phyloP scores from a whole-genome alignment of 1,140 invertebrate species.

The Tyrophagus putrescentiae region DNA sequence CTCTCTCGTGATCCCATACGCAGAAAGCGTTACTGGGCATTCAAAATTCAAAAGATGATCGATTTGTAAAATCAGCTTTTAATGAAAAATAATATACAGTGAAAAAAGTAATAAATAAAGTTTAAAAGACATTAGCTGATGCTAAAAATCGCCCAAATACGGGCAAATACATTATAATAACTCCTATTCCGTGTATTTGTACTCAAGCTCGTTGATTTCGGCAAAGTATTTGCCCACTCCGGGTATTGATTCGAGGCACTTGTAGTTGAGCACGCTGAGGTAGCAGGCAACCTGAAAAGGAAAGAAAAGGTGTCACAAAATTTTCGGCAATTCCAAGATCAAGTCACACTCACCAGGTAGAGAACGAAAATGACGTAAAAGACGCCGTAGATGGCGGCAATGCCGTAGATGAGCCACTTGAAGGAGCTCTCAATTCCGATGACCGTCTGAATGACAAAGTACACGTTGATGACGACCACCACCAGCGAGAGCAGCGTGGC shows the following conservation, averaged over 20 bases:
- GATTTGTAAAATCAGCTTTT: no score
- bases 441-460: slow-evolving; percentile 20
- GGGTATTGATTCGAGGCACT: not conserved
- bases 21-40: not conserved
- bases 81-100: not conserved
- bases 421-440: slow-evolving; percentile 7
- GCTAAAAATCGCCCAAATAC: no score
- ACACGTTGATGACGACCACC: slow-evolving; percentile 23
- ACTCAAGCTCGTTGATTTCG: slow-evolving; percentile 4
- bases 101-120: no score
- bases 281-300: slow-evolving; percentile 17
- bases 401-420: not conserved
- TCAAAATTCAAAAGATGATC: not conserved
- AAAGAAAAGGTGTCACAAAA: slow-evolving; percentile 8
- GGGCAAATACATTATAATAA: no score
- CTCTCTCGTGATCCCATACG: no score
- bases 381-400: slow-evolving; percentile 14
- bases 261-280: slow-evolving; percentile 2
- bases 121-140: no score
- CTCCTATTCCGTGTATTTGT: slow-evolving; percentile 11
- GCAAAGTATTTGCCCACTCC: slow-evolving; percentile 18
- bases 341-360: slow-evolving; percentile 20
- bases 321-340: not conserved
- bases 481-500: slow-evolving; percentile 19
- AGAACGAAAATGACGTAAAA: slow-evolving; percentile 23